Conservation (phyloP, 1,140 invertebrate genomes). For the Eupristina koningsbergeri region DNA sequence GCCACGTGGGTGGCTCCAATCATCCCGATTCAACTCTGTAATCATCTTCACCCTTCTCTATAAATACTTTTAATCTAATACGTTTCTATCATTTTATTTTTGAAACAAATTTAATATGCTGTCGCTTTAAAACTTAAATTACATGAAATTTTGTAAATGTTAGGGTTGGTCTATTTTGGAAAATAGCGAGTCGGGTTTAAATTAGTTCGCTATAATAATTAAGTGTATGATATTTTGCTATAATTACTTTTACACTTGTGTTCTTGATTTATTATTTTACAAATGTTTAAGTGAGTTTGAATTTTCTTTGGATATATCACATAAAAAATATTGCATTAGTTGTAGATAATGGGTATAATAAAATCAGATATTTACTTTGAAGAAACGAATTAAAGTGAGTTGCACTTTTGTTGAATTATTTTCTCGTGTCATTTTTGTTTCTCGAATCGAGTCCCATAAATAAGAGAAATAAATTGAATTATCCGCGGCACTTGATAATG, state of each 20-base stretch:
- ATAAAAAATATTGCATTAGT: not conserved
- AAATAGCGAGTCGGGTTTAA: too few relatives aligned
- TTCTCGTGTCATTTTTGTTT: not conserved
- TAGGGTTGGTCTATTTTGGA: too few relatives aligned
- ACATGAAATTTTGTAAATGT: too few relatives aligned
- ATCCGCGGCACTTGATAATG: constrained; percentile 53
- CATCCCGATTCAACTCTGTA: not conserved
- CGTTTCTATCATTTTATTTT: not conserved
- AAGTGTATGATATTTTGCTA: too few relatives aligned
- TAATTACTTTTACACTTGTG: too few relatives aligned
- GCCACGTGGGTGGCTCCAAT: not conserved
- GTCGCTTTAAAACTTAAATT: not conserved
- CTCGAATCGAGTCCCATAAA: constrained; percentile 52
- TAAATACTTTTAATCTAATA: not conserved
- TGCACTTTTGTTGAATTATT: constrained; percentile 17
- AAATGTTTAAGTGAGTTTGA: too few relatives aligned
- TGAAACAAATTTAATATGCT: not conserved
- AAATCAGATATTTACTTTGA: constrained; percentile 8
- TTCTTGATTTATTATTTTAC: too few relatives aligned
- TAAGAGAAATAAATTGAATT: constrained; percentile 60
- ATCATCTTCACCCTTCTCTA: not conserved
- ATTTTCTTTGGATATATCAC: not conserved
- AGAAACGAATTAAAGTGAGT: not conserved
- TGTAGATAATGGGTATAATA: not conserved
- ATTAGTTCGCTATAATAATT: too few relatives aligned